A percentile compares a stretch with the other conserved stretches of the same genome.
phyloP scores from a whole-genome alignment of 2,113 vertebrate species.

The Hucho hucho region DNA sequence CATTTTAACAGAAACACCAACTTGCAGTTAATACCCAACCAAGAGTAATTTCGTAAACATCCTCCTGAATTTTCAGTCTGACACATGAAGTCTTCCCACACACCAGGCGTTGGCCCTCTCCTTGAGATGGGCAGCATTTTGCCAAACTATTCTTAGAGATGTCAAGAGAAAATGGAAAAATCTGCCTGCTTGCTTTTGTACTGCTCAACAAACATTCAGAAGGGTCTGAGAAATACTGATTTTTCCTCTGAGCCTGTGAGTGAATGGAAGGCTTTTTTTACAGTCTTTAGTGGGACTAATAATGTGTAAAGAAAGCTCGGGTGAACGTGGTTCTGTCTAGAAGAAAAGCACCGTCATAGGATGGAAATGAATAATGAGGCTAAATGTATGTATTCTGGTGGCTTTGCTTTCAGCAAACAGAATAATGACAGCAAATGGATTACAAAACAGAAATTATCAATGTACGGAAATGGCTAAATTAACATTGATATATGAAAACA shows the following conservation, averaged over 20 bases:
- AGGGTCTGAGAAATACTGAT: background rate
- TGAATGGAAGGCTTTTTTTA: background rate
- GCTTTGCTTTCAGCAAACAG: background rate
- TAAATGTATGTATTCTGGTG: background rate
- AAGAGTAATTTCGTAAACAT: too few species aligned
- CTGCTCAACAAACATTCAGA: background rate
- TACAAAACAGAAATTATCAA: background rate
- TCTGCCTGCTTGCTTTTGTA: background rate
- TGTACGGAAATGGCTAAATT: background rate
- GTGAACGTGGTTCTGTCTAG: background rate
- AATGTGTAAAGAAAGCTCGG: background rate
- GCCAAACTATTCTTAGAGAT: background rate
- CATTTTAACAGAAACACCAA: too few species aligned
- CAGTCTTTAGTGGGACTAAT: background rate
- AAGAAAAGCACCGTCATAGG: background rate
- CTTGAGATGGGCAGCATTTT: background rate
- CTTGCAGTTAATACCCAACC: too few species aligned
- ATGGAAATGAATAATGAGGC: too few species aligned
- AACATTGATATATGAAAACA: background rate
- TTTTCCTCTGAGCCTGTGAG: background rate
- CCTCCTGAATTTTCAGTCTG: too few species aligned
- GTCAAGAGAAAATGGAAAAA: background rate
- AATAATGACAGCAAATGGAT: background rate
- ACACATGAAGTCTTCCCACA: background rate
- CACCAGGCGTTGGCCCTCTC: background rate